Evolutionary conservation across 2,888 invertebrate genomes (phyloP), one percentile per base, ranked within the genome.

Genomic region (Leptopilina myrica): DNA sequence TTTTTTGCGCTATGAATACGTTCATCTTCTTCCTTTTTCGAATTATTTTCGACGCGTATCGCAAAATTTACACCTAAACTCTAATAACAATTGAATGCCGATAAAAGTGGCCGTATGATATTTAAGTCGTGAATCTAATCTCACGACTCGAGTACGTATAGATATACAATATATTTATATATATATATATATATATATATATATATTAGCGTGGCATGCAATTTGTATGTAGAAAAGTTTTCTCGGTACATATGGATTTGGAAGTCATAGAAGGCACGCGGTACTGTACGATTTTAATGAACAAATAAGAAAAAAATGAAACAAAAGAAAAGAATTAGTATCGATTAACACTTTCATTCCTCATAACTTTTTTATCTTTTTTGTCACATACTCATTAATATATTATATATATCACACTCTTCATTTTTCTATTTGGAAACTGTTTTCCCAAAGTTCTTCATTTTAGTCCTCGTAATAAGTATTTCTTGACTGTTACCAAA

Each of bases 201-300:
- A 9, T 46, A 46, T 5, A 46, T 46, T 67, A 67, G 69, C 69
- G 53, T 69, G 69, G 53, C 66, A 67, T 69, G 14, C 69, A 69
- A 69, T 26, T 49, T 69, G 46, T 67, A 33, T 33, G 82, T 86
- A 86, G 85, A 85, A 87, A 86, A 86, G 80, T 81, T 84, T 81
- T 33, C 82, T 79, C 82, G 85, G 85, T 85, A 86, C 83, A 83
- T 84, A 33, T 33, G 83, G 78, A 83, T 85, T 86, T 33, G 87
- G 87, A 89, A 88, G 88, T 88, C 89, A 87, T 86, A 88, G 86
- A 89, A 89, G 89, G 89, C 89, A 89, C 89, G 84, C 85, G 88
- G 86, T 87, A 88, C 87, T 86, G 83, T 82, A 82, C 82, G 78
- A 81, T 83, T 83, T 83, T 83, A 77, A 83, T 80, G 80, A 84